These are phyloP conservation scores for Onychostoma macrolepis DNA, from an alignment of 2,113 vertebrate species.

Conservation along the genomic window DNA sequence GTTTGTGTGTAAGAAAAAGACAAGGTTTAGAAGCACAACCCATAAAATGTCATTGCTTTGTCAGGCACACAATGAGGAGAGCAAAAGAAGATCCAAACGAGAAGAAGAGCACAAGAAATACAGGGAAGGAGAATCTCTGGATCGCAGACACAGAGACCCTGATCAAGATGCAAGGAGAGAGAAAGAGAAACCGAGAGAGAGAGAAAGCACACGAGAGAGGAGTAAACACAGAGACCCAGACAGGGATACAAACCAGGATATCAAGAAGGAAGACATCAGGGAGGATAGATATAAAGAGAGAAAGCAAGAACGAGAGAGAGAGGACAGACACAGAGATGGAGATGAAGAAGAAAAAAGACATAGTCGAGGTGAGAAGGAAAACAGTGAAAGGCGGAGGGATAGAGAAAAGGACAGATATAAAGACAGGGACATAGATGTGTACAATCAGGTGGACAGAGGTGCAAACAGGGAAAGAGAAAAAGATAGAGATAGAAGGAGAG, in stretches of 20 bases:
- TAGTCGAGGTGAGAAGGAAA: slow-evolving; percentile 47
- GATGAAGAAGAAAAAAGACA: slow-evolving; percentile 19
- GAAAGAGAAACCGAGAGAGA: slow-evolving; percentile 53
- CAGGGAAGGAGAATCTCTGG: slow-evolving; percentile 65
- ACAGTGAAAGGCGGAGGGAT: slow-evolving; percentile 64
- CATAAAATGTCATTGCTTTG: slow-evolving; percentile 30
- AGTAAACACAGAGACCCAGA: slow-evolving; percentile 63
- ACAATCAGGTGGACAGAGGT: slow-evolving; percentile 30
- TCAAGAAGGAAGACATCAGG: slow-evolving; percentile 63
- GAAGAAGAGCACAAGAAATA: slow-evolving; percentile 62
- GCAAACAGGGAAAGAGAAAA: slow-evolving; percentile 48
- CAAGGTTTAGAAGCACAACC: neutral
- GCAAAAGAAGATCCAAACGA: slow-evolving; percentile 54
- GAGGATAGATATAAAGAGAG: slow-evolving; percentile 29
- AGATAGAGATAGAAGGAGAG: slow-evolving; percentile 44
- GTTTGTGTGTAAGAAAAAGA: neutral
- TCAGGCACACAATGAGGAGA: slow-evolving; percentile 55
- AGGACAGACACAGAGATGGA: neutral
- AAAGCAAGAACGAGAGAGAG: slow-evolving; percentile 60
- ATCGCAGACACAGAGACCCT: slow-evolving; percentile 65
- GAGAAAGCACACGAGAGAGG: slow-evolving; percentile 47
- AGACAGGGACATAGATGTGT: slow-evolving; percentile 35
- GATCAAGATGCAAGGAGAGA: slow-evolving; percentile 63
- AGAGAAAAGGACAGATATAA: slow-evolving; percentile 48
- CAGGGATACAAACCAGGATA: slow-evolving; percentile 60